Evolutionary conservation across 2,888 invertebrate species (phyloP), one percentile per base, ranked within the genome.

Genomic region (Margaritifera margaritifera): DNA sequence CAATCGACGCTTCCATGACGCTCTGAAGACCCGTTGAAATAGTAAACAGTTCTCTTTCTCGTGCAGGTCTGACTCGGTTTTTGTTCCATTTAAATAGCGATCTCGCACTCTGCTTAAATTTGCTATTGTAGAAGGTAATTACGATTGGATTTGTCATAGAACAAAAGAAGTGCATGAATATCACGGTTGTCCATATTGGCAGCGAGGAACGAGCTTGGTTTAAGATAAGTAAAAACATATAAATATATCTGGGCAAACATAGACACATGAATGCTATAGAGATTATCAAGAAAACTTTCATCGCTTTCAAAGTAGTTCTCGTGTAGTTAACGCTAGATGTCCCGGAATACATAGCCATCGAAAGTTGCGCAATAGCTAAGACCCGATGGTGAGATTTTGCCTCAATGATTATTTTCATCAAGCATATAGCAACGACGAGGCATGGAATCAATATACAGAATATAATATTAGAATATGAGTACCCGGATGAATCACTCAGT

Each of bases 361-460:
- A 78, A 4, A 81, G 62, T 18, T 80, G 82, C 18, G 82, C 77
- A 8, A 81, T 74, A 19, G 79, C 74, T 25, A 82, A 82, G 24
- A 84, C 77, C 5, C 84, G 72, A 50, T 80, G 81, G 25, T 82
- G 83, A 4, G 80, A 78, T 11, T 69, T 76, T 11, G 79, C 77
- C 61, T 80, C 79, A 19, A 71, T 67, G 25, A 81, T 54, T 22
- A 83, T 79, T 31, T 78, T 65, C 6, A 80, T 27, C 18, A 83
- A 64, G n/a, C 71, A 69, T 18, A 81, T 24, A 20, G 73, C 11
- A 4, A 81, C 77, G 42, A 73, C 62, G 19, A 69, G 27, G 0
- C 79, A 72, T 0, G 84, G 84, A n/a, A 78, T 19, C 27, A 81
- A 60, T 15, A 74, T 69, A 55, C 77, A 79, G n/a, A 74, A 66